Base-by-base conservation (phyloP, 2,797 vertebrate genomes). In the Lepus townsendii region DNA sequence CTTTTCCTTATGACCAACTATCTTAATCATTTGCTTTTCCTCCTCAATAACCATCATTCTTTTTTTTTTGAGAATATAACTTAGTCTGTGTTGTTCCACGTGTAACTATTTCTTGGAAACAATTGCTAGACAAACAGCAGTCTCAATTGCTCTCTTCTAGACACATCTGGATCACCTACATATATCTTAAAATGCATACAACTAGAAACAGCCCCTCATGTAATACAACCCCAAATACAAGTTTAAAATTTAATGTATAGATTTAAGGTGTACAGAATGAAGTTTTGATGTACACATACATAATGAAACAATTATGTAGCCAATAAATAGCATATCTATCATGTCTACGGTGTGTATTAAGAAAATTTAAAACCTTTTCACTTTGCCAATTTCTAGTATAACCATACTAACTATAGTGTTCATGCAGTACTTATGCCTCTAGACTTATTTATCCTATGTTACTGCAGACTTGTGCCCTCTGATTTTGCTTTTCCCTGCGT, bases 61-160 rank as follows among this genome's bases (percentile, higher is more conserved):
- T 95, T 57, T 63, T 95, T 75, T 90, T 95, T 57, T 82, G 27
- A 10, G 47, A 87, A 62, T 19, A 57, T 47, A 38, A n/a, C 12
- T 89, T 68, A n/a, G 11, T 72, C 42, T 78, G 50, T 8, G 69
- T 76, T 65, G 27, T 63, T 95, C 60, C 19, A 38, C 3, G 57
- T 77, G 19, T 60, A 75, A 57, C 54, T 57, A 57, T 17, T 57
- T 57, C 13, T 16, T 16, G 54, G 14, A 57, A 57, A 57, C 52
- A 85, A 24, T 77, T 76, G 80, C 24, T 82, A 86, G 5, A n/a
- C 5, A 76, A 92, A 65, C 27, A 27, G 13, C 5, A 5, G n/a
- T 38, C 11, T 65, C 60, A 62, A 2, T 26, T 66, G 35, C 24
- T 88, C 13, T 83, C 62, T 79, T 86, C 26, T 38, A n/a, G 83